phyloP scores from a whole-genome alignment of 2,797 vertebrate genomes.

The Argentina silus region DNA sequence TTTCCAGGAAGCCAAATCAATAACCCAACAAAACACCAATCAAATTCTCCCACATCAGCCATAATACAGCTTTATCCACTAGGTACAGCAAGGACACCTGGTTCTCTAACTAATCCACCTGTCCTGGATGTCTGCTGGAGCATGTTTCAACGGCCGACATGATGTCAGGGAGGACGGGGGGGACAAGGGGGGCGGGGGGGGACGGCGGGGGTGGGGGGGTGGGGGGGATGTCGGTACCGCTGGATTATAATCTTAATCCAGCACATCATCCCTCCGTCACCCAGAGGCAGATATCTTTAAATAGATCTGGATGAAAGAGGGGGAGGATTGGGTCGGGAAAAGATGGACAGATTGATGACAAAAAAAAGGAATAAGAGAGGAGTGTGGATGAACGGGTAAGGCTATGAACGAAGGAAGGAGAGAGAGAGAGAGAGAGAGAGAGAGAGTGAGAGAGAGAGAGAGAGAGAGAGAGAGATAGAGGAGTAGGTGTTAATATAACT shows the following conservation, averaged over 20 bases:
- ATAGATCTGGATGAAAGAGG: constrained; percentile 67
- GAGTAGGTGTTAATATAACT: too few relatives aligned
- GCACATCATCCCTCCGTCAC: constrained; percentile 71
- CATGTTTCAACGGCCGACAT: too few relatives aligned
- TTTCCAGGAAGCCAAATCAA: too few relatives aligned
- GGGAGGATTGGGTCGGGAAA: constrained; percentile 19
- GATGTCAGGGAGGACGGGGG: background rate
- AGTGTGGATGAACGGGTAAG: constrained; percentile 24
- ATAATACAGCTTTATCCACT: too few relatives aligned
- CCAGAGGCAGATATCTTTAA: constrained; percentile 64
- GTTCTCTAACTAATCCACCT: too few relatives aligned
- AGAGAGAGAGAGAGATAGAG: background rate
- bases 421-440: constrained; percentile 8
- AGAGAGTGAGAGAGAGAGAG: constrained; percentile 4
- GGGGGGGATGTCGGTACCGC: constrained; percentile 62
- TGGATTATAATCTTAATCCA: constrained; percentile 78
- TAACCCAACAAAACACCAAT: too few relatives aligned
- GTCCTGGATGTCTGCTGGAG: too few relatives aligned
- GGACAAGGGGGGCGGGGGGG: constrained; percentile 26
- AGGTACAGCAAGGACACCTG: too few relatives aligned
- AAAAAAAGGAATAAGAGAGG: background rate
- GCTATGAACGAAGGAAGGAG: constrained; percentile 22
- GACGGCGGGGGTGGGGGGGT: constrained; percentile 37
- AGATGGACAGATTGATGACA: constrained; percentile 1
- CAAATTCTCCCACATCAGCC: too few relatives aligned